phyloP scores from a whole-genome alignment of 1,140 invertebrate species.

The Wiebesia pumilae region DNA sequence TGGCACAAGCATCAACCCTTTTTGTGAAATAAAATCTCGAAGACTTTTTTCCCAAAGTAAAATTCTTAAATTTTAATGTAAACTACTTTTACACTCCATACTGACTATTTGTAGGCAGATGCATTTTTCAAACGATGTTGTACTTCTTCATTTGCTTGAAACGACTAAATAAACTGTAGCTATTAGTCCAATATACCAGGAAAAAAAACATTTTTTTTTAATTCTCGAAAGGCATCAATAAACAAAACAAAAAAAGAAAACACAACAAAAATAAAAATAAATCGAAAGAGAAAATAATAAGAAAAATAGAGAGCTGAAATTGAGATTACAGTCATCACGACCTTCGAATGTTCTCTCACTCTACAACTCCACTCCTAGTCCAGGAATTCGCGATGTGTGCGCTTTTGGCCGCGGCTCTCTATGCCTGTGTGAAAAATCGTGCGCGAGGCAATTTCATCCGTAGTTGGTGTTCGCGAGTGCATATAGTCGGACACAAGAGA shows the following conservation, averaged over 20 bases:
- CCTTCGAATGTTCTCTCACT: conserved; percentile 15
- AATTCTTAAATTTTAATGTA: background rate
- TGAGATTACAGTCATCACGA: conserved; percentile 9
- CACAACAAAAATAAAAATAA: conserved; percentile 6
- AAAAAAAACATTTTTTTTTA: background rate
- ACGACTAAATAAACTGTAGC: background rate
- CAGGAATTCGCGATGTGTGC: conserved; percentile 15
- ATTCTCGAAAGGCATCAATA: background rate
- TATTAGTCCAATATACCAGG: background rate
- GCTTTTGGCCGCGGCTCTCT: background rate
- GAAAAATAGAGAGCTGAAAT: conserved; percentile 22
- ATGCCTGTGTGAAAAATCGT: background rate
- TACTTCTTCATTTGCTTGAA: background rate
- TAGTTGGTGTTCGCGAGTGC: background rate
- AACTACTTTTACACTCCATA: too few species aligned
- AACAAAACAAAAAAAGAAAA: background rate
- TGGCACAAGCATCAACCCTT: too few species aligned
- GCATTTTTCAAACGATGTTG: background rate
- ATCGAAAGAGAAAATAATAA: background rate
- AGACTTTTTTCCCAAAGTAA: background rate
- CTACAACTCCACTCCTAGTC: conserved; percentile 10
- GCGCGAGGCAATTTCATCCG: background rate
- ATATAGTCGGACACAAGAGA: background rate
- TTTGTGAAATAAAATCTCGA: background rate
- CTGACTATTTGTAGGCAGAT: background rate